These are phyloP conservation scores for Sparidentex hasta DNA, from an alignment of 2,797 vertebrate genomes.

Conservation along the genomic window DNA sequence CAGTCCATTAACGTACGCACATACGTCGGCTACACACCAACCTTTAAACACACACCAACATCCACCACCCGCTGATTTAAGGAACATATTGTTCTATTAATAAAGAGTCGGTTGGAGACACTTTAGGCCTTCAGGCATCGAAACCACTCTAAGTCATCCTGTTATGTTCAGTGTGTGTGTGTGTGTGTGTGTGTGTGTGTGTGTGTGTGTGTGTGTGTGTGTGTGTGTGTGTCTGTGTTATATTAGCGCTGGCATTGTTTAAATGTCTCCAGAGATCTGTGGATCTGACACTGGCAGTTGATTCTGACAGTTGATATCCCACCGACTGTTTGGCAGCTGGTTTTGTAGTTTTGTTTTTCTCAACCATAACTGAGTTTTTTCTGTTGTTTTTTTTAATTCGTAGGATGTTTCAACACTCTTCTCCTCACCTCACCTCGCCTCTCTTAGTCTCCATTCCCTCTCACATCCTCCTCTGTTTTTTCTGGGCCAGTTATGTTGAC, in stretches of 20 bases:
- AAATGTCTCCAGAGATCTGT: slow-evolving; percentile 74
- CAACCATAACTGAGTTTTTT: slow-evolving; percentile 46
- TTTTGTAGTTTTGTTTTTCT: slow-evolving; percentile 71
- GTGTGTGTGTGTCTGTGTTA: no score
- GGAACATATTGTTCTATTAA: slow-evolving; percentile 61
- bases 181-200: slow-evolving; percentile 37
- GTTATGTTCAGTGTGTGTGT: slow-evolving; percentile 27
- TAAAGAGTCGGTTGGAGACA: slow-evolving; percentile 59
- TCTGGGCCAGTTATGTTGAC: background rate
- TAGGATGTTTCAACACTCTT: slow-evolving; percentile 32
- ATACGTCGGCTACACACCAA: background rate
- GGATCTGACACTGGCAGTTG: slow-evolving; percentile 79
- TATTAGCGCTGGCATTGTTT: slow-evolving; percentile 60
- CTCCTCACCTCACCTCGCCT: background rate
- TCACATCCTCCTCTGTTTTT: background rate
- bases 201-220: no score
- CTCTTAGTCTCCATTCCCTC: background rate
- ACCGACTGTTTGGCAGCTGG: slow-evolving; percentile 78
- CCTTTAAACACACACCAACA: slow-evolving; percentile 13
- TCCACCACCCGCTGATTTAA: slow-evolving; percentile 19
- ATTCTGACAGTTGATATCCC: slow-evolving; percentile 81
- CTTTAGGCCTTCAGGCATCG: slow-evolving; percentile 32
- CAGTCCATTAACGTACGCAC: background rate
- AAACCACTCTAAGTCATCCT: slow-evolving; percentile 53
- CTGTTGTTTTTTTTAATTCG: slow-evolving; percentile 17